phyloP scores from a whole-genome alignment of 1,140 invertebrate genomes.

The Pseudoatta argentina region DNA sequence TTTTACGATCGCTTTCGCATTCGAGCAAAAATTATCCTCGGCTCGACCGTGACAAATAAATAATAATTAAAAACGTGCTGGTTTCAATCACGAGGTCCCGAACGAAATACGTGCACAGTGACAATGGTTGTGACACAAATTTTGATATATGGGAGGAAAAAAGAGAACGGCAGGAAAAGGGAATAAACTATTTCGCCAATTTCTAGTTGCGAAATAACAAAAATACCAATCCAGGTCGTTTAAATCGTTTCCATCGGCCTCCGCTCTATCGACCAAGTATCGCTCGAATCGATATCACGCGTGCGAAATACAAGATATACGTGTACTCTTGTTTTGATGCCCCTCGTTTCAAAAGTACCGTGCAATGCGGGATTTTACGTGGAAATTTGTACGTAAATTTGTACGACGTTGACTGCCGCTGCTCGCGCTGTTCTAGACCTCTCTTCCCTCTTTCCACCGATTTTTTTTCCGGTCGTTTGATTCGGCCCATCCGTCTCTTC shows the following conservation, averaged over 20 bases:
- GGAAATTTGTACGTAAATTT: conserved; percentile 83
- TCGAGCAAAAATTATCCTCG: conserved; percentile 33
- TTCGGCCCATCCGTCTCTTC: conserved; percentile 47
- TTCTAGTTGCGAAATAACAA: conserved; percentile 14
- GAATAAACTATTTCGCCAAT: conserved; percentile 27
- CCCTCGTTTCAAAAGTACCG: conserved; percentile 69
- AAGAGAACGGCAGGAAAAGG: conserved; percentile 32
- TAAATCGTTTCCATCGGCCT: conserved; percentile 72
- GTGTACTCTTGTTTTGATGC: conserved; percentile 43
- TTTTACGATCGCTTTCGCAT: conserved; percentile 30
- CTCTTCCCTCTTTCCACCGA: conserved; percentile 58
- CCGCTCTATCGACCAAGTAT: conserved; percentile 48
- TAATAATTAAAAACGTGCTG: conserved; percentile 26
- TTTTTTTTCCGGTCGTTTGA: conserved; percentile 41
- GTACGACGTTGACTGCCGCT: conserved; percentile 87
- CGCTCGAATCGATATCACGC: conserved; percentile 31
- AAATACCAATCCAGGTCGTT: conserved; percentile 39
- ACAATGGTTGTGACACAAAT: conserved; percentile 6
- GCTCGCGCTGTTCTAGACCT: conserved; percentile 86
- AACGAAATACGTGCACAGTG: neutral
- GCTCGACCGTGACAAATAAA: conserved; percentile 8
- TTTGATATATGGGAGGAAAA: conserved; percentile 1
- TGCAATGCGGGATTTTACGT: conserved; percentile 34
- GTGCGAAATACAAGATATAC: conserved; percentile 18
- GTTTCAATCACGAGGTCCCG: conserved; percentile 30